Evolutionary conservation across 1,140 invertebrate genomes (phyloP).

Genomic region (Drosophila trapezifrons): DNA sequence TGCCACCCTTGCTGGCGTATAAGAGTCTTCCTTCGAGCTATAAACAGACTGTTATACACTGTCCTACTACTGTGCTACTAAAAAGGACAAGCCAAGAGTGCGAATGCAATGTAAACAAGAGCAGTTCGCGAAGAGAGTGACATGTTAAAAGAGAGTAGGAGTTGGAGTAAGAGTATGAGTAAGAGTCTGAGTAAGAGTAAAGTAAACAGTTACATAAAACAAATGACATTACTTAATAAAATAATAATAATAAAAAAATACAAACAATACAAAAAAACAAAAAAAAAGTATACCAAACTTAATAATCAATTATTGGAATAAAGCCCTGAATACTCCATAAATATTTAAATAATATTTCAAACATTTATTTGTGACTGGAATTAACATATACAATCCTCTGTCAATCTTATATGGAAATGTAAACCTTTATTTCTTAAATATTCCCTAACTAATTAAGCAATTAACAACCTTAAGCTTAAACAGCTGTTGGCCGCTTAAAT

Average conservation of each 20-base stretch:
- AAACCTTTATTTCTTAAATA: background rate
- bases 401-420: background rate
- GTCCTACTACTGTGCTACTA: conserved; percentile 27
- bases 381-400: background rate
- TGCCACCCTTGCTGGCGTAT: conserved; percentile 37
- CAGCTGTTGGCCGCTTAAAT: conserved; percentile 35
- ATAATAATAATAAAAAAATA: conserved; percentile 2
- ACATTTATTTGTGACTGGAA: too few relatives aligned
- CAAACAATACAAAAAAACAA: background rate
- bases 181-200: background rate
- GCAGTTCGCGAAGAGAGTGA: background rate
- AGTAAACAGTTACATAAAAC: conserved; percentile 54
- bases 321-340: background rate
- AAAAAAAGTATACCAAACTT: background rate
- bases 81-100: conserved; percentile 11
- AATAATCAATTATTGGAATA: too few relatives aligned
- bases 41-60: background rate
- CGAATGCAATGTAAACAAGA: background rate
- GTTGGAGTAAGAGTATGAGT: background rate
- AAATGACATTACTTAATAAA: conserved; percentile 14
- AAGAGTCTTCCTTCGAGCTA: conserved; percentile 26
- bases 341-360: background rate
- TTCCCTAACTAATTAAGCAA: too few relatives aligned
- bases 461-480: background rate
- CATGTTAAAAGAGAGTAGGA: background rate